A percentile compares a stretch with the other conserved stretches of the same genome.
Conservation (phyloP, 2,888 invertebrate species). For the Drosophila borborema region DNA sequence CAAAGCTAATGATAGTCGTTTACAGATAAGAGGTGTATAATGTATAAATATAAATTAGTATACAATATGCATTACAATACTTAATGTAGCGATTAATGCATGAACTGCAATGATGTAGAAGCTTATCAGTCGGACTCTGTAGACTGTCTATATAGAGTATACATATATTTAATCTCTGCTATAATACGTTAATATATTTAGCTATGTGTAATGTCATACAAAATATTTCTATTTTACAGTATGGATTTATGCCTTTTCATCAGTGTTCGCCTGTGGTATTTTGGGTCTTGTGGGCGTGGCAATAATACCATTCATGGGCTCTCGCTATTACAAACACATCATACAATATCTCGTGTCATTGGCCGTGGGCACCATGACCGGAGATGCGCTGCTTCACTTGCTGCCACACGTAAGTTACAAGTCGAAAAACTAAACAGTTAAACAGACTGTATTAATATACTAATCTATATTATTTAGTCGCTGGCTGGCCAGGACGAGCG, state of each 20-base stretch:
- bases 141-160: background rate
- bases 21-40: too few relatives aligned
- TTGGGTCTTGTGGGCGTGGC: slow-evolving; percentile 95
- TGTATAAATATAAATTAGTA: too few relatives aligned
- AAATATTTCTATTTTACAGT: slow-evolving; percentile 84
- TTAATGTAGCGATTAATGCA: too few relatives aligned
- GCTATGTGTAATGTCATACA: background rate
- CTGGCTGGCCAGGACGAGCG: slow-evolving; percentile 86
- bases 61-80: too few relatives aligned
- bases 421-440: background rate
- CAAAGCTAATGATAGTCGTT: too few relatives aligned
- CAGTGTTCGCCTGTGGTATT: slow-evolving; percentile 93
- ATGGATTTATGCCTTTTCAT: slow-evolving; percentile 93
- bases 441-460: background rate
- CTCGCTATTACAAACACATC: slow-evolving; percentile 94
- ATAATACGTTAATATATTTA: background rate
- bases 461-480: slow-evolving; percentile 61
- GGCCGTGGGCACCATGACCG: slow-evolving; percentile 95
- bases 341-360: slow-evolving; percentile 96
- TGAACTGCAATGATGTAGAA: too few relatives aligned
- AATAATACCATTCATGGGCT: slow-evolving; percentile 96
- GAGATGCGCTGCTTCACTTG: slow-evolving; percentile 96
- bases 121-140: too few relatives aligned
- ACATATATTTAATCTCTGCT: background rate
- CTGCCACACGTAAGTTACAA: slow-evolving; percentile 91